These are phyloP conservation scores for Zootoca vivipara DNA, from an alignment of 2,113 vertebrate species.

Conservation along the genomic window DNA sequence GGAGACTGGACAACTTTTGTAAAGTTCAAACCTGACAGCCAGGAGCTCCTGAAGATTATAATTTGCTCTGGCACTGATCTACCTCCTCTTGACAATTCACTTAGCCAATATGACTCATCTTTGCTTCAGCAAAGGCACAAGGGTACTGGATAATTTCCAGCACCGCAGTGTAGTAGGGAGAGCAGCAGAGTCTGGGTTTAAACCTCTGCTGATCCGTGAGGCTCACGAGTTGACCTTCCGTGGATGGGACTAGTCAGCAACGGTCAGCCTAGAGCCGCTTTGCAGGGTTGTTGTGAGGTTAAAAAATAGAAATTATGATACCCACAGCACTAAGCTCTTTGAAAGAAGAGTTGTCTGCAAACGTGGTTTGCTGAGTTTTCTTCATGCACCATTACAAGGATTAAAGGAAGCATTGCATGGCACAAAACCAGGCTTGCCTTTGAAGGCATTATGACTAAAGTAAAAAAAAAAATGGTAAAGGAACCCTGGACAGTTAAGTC, in stretches of 20 bases:
- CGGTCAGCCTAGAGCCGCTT: not conserved
- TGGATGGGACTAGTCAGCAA: not conserved
- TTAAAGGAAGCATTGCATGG: not conserved
- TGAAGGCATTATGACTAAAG: not conserved
- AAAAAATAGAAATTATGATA: not conserved
- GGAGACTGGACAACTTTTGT: not conserved
- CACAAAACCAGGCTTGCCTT: not conserved
- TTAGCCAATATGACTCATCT: not conserved
- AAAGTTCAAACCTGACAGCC: not conserved
- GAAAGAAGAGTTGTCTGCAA: not conserved
- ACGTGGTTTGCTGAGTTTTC: not conserved
- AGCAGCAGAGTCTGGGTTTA: not conserved
- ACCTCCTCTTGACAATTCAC: conserved; percentile 1
- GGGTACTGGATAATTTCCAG: not conserved
- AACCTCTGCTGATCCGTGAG: not conserved
- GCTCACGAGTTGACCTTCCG: not conserved
- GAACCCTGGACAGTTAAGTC: no score
- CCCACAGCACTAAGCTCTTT: not conserved
- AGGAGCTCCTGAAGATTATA: not conserved
- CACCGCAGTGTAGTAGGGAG: not conserved
- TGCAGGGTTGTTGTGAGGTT: not conserved
- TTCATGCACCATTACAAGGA: not conserved
- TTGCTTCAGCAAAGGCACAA: not conserved
- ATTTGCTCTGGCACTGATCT: not conserved
- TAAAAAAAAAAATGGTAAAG: no score